A percentile compares a stretch with the other conserved stretches of the same genome.
These are phyloP conservation scores for Drosophila neocordata DNA, from an alignment of 1,140 invertebrate species.

Conservation along the genomic window DNA sequence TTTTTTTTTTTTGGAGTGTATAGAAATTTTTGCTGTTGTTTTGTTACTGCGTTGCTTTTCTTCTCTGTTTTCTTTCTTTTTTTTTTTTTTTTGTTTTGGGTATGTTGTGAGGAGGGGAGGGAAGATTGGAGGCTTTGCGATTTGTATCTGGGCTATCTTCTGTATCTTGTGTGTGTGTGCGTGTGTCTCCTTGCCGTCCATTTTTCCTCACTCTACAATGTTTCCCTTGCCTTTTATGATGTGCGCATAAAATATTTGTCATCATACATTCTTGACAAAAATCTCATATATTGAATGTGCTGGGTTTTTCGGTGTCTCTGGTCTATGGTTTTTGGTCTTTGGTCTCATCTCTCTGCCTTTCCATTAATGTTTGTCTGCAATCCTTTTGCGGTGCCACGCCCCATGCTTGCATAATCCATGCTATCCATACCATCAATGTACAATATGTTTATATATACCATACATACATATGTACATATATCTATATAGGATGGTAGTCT, in stretches of 20 bases:
- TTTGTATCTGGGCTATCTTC: constrained; percentile 45
- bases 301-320: constrained; percentile 17
- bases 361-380: constrained; percentile 72
- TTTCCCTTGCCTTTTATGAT: constrained; percentile 75
- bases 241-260: constrained; percentile 80
- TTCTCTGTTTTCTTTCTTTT: constrained; percentile 13
- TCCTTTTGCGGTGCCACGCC: constrained; percentile 70
- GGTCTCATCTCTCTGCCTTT: neutral
- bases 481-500: constrained; percentile 40
- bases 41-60: constrained; percentile 4
- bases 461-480: constrained; percentile 31
- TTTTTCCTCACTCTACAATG: neutral
- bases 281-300: constrained; percentile 63
- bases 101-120: neutral
- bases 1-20: constrained; percentile 15
- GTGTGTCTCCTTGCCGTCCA: neutral
- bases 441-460: neutral
- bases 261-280: constrained; percentile 59
- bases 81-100: neutral
- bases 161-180: constrained; percentile 31
- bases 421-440: constrained; percentile 22
- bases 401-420: constrained; percentile 73
- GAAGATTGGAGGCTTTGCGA: constrained; percentile 18
- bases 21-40: constrained; percentile 20
- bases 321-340: neutral